phyloP scores from a whole-genome alignment of 1,140 invertebrate genomes.

The Drosophila setifemur region DNA sequence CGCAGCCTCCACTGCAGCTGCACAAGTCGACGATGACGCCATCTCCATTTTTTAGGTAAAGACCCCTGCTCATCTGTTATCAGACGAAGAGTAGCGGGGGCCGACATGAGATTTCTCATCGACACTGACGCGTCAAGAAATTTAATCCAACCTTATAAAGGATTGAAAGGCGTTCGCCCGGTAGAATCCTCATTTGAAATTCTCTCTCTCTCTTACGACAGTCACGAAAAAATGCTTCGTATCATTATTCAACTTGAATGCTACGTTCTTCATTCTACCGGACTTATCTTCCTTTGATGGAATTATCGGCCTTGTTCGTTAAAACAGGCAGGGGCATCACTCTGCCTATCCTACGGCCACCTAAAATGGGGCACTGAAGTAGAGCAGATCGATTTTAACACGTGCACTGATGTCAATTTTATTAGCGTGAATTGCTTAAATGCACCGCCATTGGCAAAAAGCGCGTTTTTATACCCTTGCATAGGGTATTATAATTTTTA shows the following conservation, averaged over 20 bases:
- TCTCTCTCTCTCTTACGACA: too few relatives aligned
- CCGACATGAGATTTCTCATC: constrained; percentile 8
- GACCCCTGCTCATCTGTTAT: background rate
- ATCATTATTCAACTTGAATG: too few relatives aligned
- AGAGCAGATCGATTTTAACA: background rate
- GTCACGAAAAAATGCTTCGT: constrained; percentile 8
- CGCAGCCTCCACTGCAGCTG: constrained; percentile 1
- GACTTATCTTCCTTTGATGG: constrained; percentile 1
- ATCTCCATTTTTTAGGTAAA: constrained; percentile 3
- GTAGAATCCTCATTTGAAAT: too few relatives aligned
- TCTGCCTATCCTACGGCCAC: background rate
- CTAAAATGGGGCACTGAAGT: background rate
- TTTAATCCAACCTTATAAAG: constrained; percentile 3
- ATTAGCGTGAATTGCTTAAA: background rate
- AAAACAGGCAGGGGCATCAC: constrained; percentile 2
- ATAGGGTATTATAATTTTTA: too few relatives aligned
- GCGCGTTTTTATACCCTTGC: too few relatives aligned
- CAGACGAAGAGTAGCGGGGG: constrained; percentile 2
- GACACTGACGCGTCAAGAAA: constrained; percentile 22
- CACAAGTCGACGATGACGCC: constrained; percentile 3
- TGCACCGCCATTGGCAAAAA: too few relatives aligned
- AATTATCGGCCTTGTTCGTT: too few relatives aligned
- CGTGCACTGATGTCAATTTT: constrained; percentile 1
- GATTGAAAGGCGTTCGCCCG: background rate
- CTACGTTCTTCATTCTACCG: constrained; percentile 2